Conservation (phyloP, 2,888 invertebrate species). For the Dryobota labecula region DNA sequence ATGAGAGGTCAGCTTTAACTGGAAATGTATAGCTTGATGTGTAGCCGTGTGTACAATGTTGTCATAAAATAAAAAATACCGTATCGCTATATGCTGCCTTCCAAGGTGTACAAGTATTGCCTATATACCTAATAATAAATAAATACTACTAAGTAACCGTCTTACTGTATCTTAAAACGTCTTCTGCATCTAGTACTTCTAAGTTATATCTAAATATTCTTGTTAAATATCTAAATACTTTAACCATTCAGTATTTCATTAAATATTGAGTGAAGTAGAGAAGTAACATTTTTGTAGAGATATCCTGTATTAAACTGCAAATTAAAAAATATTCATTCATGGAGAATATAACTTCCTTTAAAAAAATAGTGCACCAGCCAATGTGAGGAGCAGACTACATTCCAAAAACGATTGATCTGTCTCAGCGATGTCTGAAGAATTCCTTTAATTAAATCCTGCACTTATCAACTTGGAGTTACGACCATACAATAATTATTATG, state of each 20-base stretch:
- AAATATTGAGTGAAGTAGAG: background rate
- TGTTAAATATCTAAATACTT: background rate
- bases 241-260: background rate
- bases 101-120: background rate
- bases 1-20: too few species aligned
- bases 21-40: too few species aligned
- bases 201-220: background rate
- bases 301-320: background rate
- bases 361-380: background rate
- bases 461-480: conserved; percentile 7
- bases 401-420: background rate
- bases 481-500: conserved; percentile 27
- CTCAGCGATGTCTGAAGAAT: background rate
- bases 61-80: background rate
- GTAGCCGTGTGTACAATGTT: too few species aligned
- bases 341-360: background rate
- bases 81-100: background rate
- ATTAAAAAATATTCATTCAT: background rate
- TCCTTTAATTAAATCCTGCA: background rate
- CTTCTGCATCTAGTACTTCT: background rate
- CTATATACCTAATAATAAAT: background rate
- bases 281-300: background rate
- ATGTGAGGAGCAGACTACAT: background rate
- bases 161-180: background rate
- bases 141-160: background rate